Evolutionary conservation across 2,888 invertebrate species (phyloP).

Genomic region (Schizaphis graminum): DNA sequence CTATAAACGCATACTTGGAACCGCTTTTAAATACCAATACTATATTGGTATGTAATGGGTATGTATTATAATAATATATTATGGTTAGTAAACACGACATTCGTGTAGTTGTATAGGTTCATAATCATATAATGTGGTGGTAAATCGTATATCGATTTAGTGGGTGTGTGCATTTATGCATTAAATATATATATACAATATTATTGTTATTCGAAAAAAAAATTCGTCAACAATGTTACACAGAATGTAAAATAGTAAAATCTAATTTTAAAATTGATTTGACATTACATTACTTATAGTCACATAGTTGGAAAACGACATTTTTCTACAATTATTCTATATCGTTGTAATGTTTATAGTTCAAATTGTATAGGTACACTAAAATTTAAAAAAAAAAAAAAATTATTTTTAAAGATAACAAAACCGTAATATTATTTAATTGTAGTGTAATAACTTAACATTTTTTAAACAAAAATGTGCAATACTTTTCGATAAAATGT

Average conservation of each 20-base stretch:
- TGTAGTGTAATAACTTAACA: too few relatives aligned
- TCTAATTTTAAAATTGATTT: neutral
- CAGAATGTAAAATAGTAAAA: neutral
- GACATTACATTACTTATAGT: too few relatives aligned
- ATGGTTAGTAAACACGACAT: neutral
- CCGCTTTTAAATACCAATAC: neutral
- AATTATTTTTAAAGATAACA: too few relatives aligned
- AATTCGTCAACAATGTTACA: neutral
- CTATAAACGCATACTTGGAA: neutral
- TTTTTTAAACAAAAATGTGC: too few relatives aligned
- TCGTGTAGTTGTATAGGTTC: neutral
- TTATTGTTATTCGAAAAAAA: neutral
- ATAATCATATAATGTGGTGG: neutral
- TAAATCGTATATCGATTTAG: neutral
- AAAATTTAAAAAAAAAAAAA: too few relatives aligned
- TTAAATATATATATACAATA: too few relatives aligned
- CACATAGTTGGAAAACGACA: neutral
- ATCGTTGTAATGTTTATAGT: neutral
- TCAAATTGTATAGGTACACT: neutral
- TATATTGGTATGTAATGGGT: neutral
- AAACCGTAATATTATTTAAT: too few relatives aligned
- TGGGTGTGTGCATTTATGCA: neutral
- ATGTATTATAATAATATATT: neutral
- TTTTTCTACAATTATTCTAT: neutral
- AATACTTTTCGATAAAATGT: too few relatives aligned